These are phyloP conservation scores for Pseudorhombus dupliciocellatus DNA, from an alignment of 2,113 vertebrate species.

Conservation along the genomic window DNA sequence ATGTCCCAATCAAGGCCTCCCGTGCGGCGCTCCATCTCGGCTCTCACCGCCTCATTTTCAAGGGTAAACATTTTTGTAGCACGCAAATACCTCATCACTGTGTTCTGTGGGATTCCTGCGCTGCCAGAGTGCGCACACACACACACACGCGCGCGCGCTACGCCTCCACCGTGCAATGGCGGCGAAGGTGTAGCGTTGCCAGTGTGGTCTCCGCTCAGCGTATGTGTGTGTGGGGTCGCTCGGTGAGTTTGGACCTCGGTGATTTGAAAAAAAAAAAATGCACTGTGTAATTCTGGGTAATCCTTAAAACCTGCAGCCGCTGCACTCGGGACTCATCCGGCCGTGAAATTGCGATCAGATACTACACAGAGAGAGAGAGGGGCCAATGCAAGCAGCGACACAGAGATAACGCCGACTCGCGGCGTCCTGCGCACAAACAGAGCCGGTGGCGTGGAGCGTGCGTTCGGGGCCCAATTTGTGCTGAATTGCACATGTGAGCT, in stretches of 20 bases:
- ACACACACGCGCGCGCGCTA: no score
- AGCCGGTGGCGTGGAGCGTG: constrained; percentile 19
- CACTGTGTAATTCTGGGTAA: constrained; percentile 65
- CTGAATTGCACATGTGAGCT: constrained; percentile 52
- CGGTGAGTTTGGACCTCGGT: constrained; percentile 25
- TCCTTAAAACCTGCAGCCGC: constrained; percentile 54
- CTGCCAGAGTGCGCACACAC: constrained; percentile 45
- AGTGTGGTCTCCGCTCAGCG: constrained; percentile 25
- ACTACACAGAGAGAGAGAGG: constrained; percentile 35
- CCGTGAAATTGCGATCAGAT: constrained; percentile 81
- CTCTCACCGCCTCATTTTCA: constrained; percentile 70
- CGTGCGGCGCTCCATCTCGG: constrained; percentile 32
- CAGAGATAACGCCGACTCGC: constrained; percentile 41
- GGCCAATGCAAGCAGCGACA: constrained; percentile 51
- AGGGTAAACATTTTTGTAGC: constrained; percentile 76
- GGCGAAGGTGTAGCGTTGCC: constrained; percentile 37
- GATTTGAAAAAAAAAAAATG: constrained; percentile 45
- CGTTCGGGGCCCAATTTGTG: constrained; percentile 26
- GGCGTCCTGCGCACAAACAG: constrained; percentile 39
- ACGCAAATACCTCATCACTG: constrained; percentile 72
- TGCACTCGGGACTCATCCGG: constrained; percentile 55
- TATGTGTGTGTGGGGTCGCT: constrained; percentile 8
- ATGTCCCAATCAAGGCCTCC: constrained; percentile 75
- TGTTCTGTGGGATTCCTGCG: constrained; percentile 35
- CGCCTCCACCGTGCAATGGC: constrained; percentile 23